Percentiles rank a stretch among this genome's conserved stretches.
Conservation (phyloP, 1,140 invertebrate genomes). For the Homarus americanus region DNA sequence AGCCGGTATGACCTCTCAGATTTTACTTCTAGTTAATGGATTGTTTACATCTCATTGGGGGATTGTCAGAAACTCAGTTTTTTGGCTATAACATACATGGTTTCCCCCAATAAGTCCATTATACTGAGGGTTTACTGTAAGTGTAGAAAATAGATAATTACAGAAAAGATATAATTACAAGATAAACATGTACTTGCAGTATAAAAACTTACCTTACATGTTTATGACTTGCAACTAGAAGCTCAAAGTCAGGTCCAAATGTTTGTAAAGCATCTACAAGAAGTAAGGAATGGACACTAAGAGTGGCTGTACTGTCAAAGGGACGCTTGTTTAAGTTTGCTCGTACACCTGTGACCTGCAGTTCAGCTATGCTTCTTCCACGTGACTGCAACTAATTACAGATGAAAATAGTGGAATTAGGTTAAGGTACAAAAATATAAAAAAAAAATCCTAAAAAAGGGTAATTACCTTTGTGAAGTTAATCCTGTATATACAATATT, state of each 20-base stretch:
- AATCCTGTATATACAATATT: too few species aligned
- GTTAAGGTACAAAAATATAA: not conserved
- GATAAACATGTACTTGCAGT: not conserved
- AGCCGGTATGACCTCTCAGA: too few species aligned
- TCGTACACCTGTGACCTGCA: slow-evolving; percentile 91
- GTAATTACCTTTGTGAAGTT: too few species aligned
- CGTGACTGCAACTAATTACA: slow-evolving; percentile 81
- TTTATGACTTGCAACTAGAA: slow-evolving; percentile 95
- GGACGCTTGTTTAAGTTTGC: slow-evolving; percentile 86
- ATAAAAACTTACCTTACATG: slow-evolving; percentile 87
- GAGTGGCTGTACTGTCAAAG: slow-evolving; percentile 85
- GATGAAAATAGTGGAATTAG: not conserved
- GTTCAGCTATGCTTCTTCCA: slow-evolving; percentile 88
- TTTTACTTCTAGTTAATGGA: too few species aligned
- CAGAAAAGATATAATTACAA: too few species aligned
- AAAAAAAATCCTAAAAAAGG: too few species aligned
- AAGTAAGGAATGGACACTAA: slow-evolving; percentile 94
- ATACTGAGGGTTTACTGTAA: too few species aligned
- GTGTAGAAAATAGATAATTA: too few species aligned
- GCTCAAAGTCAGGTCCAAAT: slow-evolving; percentile 95
- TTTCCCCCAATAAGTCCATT: too few species aligned
- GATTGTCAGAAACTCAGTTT: too few species aligned
- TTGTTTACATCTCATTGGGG: too few species aligned
- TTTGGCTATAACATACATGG: too few species aligned
- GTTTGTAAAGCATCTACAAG: slow-evolving; percentile 96